Evolutionary conservation across 53 echinoderm and acorn worm genomes (phyloP), one percentile per base, ranked within the genome.

Genomic region (Paracentrotus lividus): DNA sequence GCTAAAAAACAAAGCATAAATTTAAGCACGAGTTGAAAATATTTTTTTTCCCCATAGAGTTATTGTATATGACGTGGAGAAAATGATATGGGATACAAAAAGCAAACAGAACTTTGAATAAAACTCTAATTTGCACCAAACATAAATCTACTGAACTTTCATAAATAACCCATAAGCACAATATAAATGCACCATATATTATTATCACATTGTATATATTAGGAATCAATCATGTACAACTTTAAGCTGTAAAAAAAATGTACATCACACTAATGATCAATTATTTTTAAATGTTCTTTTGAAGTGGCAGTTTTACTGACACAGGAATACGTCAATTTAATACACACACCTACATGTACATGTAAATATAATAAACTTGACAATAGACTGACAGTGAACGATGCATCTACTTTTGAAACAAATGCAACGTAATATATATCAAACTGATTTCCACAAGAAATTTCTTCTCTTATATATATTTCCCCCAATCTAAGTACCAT

Each of bases 211-310:
- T 45, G 81, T 45, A 81, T 81, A 81, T 81, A 81, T 81, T 81
- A 81, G 26, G n/a, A 26, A 76, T 76, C 42, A 47, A 44, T n/a
- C 47, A 81, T 81, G 47, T 44, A 81, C 81, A 81, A 47, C 81
- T 81, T 81, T 27, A 81, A 81, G 81, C 81, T 81, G 47, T 45
- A 81, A 81, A 72, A 81, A 77, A 81, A 81, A 81, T 81, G n/a
- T 81, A 81, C 81, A 81, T 81, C 81, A 81, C 81, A 81, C 81
- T 7, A 6, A 18, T 40, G 77, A 77, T 40, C 42, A 57, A 42
- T 77, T 34, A n/a, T n/a, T n/a, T 27, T 45, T 44, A 4, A 45
- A 81, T 81, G 9, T 81, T 81, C 45, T 45, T 26, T 49, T 76
- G 45, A 81, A 81, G 47, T 45, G 81, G 81, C 81, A 81, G 81